These are phyloP conservation scores for Melolontha melolontha DNA, from an alignment of 2,888 invertebrate species.

Conservation along the genomic window DNA sequence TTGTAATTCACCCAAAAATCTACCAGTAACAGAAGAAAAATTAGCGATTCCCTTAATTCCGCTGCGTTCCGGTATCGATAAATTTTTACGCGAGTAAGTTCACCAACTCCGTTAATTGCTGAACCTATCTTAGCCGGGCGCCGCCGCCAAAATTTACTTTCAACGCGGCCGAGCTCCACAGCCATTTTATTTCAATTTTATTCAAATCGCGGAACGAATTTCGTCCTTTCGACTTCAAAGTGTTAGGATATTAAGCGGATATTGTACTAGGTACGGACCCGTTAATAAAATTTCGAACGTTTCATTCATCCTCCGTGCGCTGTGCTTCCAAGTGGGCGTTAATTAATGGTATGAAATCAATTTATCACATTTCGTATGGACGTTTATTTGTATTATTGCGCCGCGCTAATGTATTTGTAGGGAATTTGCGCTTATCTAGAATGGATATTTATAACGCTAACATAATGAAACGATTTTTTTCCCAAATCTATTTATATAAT, in stretches of 20 bases:
- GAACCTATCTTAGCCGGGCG: conserved; percentile 26
- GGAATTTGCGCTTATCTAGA: too few species aligned
- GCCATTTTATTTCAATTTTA: conserved; percentile 36
- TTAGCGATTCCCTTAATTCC: conserved; percentile 34
- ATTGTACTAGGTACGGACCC: conserved; percentile 1
- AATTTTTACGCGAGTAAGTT: conserved; percentile 33
- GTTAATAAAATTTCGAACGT: not conserved
- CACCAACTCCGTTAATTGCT: conserved; percentile 31
- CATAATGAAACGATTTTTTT: too few species aligned
- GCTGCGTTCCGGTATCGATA: conserved; percentile 21
- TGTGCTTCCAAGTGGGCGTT: not conserved
- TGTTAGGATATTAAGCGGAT: too few species aligned
- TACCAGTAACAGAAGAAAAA: conserved; percentile 24
- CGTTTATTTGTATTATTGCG: conserved; percentile 8
- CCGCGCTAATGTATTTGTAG: not conserved
- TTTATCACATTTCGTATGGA: conserved; percentile 6
- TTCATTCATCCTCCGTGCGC: not conserved
- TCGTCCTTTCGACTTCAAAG: not conserved
- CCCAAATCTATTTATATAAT: too few species aligned
- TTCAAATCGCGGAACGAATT: conserved; percentile 27
- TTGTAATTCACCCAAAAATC: conserved; percentile 28
- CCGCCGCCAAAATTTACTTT: conserved; percentile 37
- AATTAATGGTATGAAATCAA: conserved; percentile 18
- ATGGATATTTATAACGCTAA: too few species aligned
- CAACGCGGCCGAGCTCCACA: not conserved